These are phyloP conservation scores for Cosmia trapezina DNA, from an alignment of 2,888 invertebrate species.

Conservation along the genomic window DNA sequence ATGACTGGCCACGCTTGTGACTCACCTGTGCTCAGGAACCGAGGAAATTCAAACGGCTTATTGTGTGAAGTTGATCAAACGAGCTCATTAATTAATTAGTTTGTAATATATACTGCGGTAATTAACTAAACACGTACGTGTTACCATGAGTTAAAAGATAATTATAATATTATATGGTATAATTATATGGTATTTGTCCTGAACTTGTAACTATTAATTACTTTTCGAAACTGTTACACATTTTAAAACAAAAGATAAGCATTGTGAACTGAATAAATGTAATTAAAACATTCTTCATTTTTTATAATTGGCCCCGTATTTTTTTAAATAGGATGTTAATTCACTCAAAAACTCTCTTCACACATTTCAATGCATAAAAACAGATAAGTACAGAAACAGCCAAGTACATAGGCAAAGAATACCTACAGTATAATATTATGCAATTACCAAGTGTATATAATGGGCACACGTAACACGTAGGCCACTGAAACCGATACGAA, in stretches of 20 bases:
- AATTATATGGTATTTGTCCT: not conserved
- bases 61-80: slow-evolving; percentile 42
- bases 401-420: not conserved
- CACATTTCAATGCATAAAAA: not conserved
- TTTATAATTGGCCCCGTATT: not conserved
- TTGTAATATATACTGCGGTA: slow-evolving; percentile 25
- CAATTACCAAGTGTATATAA: slow-evolving; percentile 5
- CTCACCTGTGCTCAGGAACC: slow-evolving; percentile 64
- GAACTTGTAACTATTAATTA: slow-evolving; percentile 22
- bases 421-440: not conserved
- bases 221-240: slow-evolving; percentile 19
- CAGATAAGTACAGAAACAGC: not conserved
- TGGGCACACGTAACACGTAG: slow-evolving; percentile 13
- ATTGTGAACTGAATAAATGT: not conserved
- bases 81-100: slow-evolving; percentile 53
- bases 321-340: not conserved
- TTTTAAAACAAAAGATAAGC: not conserved
- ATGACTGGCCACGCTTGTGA: slow-evolving; percentile 74
- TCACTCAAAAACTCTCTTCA: too few relatives aligned
- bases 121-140: slow-evolving; percentile 27
- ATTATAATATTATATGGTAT: too few relatives aligned
- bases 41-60: slow-evolving; percentile 50
- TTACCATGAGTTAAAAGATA: slow-evolving; percentile 23
- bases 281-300: not conserved
- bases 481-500: slow-evolving; percentile 51